These are phyloP conservation scores for Cerastis leucographa DNA, from an alignment of 2,888 invertebrate species.

Conservation along the genomic window DNA sequence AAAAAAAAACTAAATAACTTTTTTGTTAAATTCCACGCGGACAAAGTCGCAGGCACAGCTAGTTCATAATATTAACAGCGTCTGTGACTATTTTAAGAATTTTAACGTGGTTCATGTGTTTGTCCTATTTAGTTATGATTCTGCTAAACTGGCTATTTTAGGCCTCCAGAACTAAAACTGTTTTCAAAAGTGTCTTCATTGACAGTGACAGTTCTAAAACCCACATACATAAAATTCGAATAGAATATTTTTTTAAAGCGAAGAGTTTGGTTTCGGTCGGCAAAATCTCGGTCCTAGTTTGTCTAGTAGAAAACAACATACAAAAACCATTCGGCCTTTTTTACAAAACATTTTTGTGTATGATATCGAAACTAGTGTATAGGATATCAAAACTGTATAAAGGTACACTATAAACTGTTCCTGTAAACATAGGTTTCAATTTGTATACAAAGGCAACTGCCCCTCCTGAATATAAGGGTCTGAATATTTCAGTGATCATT, in stretches of 20 bases:
- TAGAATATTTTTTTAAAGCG: background rate
- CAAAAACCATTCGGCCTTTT: background rate
- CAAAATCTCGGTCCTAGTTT: background rate
- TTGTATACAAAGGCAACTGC: constrained; percentile 1
- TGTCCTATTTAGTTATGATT: too few relatives aligned
- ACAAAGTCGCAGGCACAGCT: too few relatives aligned
- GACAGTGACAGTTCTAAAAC: background rate
- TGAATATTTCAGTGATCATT: constrained; percentile 51
- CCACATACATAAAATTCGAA: background rate
- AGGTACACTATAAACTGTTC: constrained; percentile 15
- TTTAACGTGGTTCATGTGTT: too few relatives aligned
- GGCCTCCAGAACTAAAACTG: background rate
- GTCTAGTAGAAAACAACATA: background rate
- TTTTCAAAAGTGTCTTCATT: background rate
- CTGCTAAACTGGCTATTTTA: too few relatives aligned
- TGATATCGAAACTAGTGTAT: too few relatives aligned
- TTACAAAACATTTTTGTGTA: background rate
- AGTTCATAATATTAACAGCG: too few relatives aligned
- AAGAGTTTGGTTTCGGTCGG: background rate
- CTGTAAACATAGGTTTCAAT: constrained; percentile 34
- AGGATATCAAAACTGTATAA: constrained; percentile 17
- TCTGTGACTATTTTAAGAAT: too few relatives aligned
- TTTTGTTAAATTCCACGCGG: too few relatives aligned
- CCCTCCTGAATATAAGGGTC: background rate
- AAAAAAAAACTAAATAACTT: too few relatives aligned